Base-by-base conservation (phyloP, 2,888 invertebrate species). In the Cataglyphis albicans region DNA sequence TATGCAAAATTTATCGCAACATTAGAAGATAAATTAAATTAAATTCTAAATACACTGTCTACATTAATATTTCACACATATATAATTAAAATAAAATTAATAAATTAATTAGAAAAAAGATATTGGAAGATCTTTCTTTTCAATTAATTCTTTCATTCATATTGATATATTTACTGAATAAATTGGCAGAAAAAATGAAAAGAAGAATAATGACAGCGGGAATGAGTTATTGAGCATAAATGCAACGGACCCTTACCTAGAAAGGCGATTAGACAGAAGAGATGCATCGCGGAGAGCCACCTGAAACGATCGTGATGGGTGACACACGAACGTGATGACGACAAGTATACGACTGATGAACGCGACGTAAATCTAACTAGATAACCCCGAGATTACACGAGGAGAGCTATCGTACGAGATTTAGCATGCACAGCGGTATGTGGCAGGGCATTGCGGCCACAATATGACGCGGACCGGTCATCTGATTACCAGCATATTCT, bases 301-400 rank as follows among this genome's bases (percentile, higher is more conserved):
- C 70, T 84, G 65, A 52, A 35, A 63, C 84, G 44, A 63, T 83
- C 61, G 70, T 63, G 83, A 86, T 84, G 75, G 75, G 72, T 86
- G 84, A 90, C 85, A 86, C 81, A 87, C 88, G 86, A 83, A 76
- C 89, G 76, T 82, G 83, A 85, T 84, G 88, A 81, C 89, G 88
- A 85, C 86, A 75, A 72, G 80, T 82, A 25, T 80, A 84, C 89
- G 87, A 90, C 91, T 91, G 90, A 73, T 90, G 88, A 81, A 81
- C 88, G 78, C 81, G 83, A 83, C 87, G 86, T 86, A 88, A 90
- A 90, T 87, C 84, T 86, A 85, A 84, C 88, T 90, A 87, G 84
- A 91, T 89, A 89, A 87, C 87, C 89, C 88, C 86, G 91, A 89
- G 91, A 90, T 91, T 91, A 87, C 87, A 86, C 87, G 87, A 90